Base-by-base conservation (phyloP, 2,113 vertebrate species). In the Hassar affinis region DNA sequence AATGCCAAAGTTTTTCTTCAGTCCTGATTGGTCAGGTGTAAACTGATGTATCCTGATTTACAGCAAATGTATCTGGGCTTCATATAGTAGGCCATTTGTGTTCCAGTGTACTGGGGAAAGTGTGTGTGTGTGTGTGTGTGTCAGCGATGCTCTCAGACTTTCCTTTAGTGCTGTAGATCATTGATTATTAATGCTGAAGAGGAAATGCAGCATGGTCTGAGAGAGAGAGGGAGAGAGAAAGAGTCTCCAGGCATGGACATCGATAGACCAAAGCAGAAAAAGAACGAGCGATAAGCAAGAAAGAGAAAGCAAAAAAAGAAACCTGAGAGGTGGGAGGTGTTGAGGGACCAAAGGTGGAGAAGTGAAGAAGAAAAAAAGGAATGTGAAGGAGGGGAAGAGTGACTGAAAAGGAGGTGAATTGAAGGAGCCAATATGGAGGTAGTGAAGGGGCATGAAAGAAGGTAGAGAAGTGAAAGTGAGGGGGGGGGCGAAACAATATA, bases 141-240 rank as follows among this genome's bases (percentile, higher is more conserved):
- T 66, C 86, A 79, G 86, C 88, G 87, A 82, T 88, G 88, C 92
- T 91, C 88, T 86, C 76, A 80, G 78, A 84, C 78, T 80, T 74
- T 89, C 59, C 64, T 85, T 56, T 90, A 89, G 83, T 77, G 81
- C 93, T 92, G 92, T 91, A 92, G 87, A 88, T 92, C 91, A 93
- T 95, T 87, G 90, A 94, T 93, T 93, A 94, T 94, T 93, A 87
- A 94, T 93, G 87, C 79, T 56, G 88, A 56, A 84, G 62, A 30
- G 84, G 82, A 91, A 90, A 89, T 88, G 87, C 82, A 88, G 83
- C 79, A 78, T 86, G 84, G 30, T 12, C n/a, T 78, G 64, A 78
- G 85, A 76, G 78, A 72, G 66, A 80, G 79, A 72, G 66, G 61
- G 66, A 74, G 51, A 81, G 76, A 8, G 35, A 30, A 69, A 64